Conservation (phyloP, 2,113 vertebrate genomes). For the Acinonyx jubatus region DNA sequence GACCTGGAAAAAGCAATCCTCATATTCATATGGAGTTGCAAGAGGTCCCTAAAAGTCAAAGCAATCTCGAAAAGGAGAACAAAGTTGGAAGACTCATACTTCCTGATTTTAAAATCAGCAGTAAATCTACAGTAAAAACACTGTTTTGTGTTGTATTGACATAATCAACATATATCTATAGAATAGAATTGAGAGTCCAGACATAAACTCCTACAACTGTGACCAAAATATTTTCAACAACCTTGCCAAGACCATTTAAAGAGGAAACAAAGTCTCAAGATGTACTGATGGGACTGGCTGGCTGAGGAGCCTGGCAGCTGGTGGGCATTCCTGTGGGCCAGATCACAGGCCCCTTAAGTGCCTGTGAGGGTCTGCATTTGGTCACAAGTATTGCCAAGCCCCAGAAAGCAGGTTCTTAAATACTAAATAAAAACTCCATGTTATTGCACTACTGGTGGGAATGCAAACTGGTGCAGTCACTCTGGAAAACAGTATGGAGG, state of each 20-base stretch:
- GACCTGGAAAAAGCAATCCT: background rate
- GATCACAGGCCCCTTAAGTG: background rate
- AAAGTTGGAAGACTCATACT: background rate
- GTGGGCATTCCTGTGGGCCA: background rate
- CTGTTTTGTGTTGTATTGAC: background rate
- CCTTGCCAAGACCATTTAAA: background rate
- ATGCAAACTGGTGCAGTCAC: too few species aligned
- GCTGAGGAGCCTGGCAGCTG: background rate
- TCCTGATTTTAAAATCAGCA: background rate
- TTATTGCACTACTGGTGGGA: background rate
- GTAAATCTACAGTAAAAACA: background rate
- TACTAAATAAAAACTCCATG: background rate
- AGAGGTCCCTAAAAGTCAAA: background rate
- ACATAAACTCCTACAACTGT: background rate
- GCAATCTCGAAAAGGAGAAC: background rate
- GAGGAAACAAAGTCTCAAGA: background rate
- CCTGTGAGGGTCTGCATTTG: background rate
- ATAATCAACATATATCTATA: background rate
- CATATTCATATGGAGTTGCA: background rate
- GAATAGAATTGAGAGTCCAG: background rate
- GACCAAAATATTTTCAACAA: background rate
- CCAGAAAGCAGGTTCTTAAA: background rate
- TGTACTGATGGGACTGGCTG: background rate
- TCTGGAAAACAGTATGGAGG: too few species aligned
- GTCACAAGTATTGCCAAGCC: background rate